Evolutionary conservation across 64 coral and sea anemone genomes (phyloP), one percentile per base, ranked within the genome.

Genomic region (Stylophora pistillata): DNA sequence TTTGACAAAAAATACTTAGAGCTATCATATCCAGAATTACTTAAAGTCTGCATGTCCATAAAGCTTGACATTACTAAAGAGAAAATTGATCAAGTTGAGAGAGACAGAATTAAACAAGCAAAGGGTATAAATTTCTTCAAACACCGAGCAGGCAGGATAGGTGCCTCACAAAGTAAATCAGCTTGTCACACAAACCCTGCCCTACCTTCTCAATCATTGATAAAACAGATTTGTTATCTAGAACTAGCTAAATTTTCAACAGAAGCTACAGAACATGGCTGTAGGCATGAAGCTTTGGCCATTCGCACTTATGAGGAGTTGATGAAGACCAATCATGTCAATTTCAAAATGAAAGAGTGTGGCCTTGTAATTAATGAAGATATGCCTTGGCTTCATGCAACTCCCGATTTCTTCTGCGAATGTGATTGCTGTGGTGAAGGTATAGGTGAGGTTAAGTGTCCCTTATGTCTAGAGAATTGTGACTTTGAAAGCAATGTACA

Each of bases 1-100:
- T 90, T 59, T 66, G 14, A 82, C 0, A 74, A 81, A 64, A 21
- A 81, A 21, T 26, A 90, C 20, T 15, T 90, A 4, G 53, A 81
- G 15, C n/a, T 82, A 0, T 0, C 25, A 1, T 90, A 82, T 41
- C 17, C 10, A 23, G 88, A 90, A 15, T 64, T 90, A 15, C 17
- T 81, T 13, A 90, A 90, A 73, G 34, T 57, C 20, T 90, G 78
- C 32, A 53, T 81, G 7, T 10, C 0, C 4, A 14, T 26, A 9
- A 71, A 53, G 1, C 56, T 90, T 82, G 77, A 90, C 3, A 60
- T 81, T 20, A 58, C 78, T 2, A 82, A 82, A 23, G 64, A 82
- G 13, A 41, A 90, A 82, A 82, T 90, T 9, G 26, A 70, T 30
- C 88, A 82, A 54, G 78, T 82, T 17, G 32, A 90, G n/a, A 82